A percentile compares a stretch with the other conserved stretches of the same genome.
Evolutionary conservation across 2,113 vertebrate species (phyloP).

Genomic region (Anthoscopus minutus): DNA sequence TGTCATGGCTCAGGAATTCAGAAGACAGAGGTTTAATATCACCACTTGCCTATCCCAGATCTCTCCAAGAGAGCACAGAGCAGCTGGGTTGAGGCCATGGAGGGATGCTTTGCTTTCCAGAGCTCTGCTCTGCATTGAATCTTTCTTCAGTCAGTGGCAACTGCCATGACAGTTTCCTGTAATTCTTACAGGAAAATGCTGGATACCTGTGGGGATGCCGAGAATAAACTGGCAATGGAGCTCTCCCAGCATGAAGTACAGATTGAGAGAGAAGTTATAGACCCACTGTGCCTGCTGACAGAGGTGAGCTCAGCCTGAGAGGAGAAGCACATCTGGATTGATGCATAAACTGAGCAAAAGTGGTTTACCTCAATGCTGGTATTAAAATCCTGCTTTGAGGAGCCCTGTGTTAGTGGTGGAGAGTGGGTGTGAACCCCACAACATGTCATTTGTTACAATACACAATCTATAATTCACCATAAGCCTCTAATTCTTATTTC

Average conservation of each 20-base stretch:
- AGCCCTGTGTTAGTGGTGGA: background rate
- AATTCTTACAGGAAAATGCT: constrained; percentile 85
- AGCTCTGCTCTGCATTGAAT: background rate
- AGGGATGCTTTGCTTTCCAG: background rate
- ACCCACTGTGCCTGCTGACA: constrained; percentile 85
- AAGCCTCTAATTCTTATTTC: background rate
- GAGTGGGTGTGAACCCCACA: background rate
- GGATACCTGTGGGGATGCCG: constrained; percentile 90
- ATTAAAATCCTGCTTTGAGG: background rate
- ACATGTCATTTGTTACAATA: background rate
- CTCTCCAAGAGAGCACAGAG: background rate
- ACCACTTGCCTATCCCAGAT: background rate
- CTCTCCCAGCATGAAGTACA: constrained; percentile 90
- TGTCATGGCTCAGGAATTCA: background rate
- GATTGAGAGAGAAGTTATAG: constrained; percentile 91
- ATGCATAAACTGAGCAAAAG: background rate
- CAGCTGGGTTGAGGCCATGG: background rate
- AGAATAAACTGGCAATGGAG: constrained; percentile 89
- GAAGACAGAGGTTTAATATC: background rate
- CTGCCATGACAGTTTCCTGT: background rate
- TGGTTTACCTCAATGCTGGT: background rate
- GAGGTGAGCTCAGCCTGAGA: constrained; percentile 73
- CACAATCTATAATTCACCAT: background rate
- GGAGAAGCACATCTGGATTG: background rate
- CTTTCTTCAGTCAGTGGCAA: background rate